Base-by-base conservation (phyloP, 1,140 invertebrate genomes). In the Eufriesea mexicana region DNA sequence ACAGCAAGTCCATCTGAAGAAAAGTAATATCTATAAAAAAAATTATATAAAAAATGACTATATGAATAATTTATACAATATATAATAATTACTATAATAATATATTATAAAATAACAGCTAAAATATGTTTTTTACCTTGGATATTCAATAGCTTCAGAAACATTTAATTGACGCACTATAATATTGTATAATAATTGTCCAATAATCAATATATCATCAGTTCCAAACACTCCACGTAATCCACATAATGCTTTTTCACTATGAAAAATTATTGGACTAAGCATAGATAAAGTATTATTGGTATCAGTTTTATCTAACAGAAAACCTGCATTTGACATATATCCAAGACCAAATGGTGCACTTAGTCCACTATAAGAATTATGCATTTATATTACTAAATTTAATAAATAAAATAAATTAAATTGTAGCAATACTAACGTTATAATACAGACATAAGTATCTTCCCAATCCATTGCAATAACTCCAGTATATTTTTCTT, bases 361-460 rank as follows among this genome's bases (percentile, higher is more conserved):
- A 68, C 90, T 92, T 73, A 93, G 85, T 68, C 93, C 93, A 35
- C 93, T 94, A 64, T 23, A 81, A 54, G 20, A 73, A 74, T 45
- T 18, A 12, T 9, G 54, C 61, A 70, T 59, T 51, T 54, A 59
- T 59, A 72, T 61, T 20, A 80, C n/a, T 81, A 59, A 49, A 49
- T 82, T 67, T 47, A 45, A 61, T 71, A 0, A 23, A n/a, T n/a
- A 14, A 23, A 28, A 54, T 64, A 35, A 42, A 74, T 74, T 49
- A 49, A 51, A 67, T 55, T 42, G 70, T 79, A 64, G 16, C 72
- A 79, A 74, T 88, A 95, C 96, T 95, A 93, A 97, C 97, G 95
- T 96, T 80, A 97, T 95, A 57, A 96, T 92, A 42, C 96, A 96
- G 18, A 97, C 96, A 92, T 97, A 97, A 42, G 96, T 94, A 90